Evolutionary conservation across 2,888 invertebrate species (phyloP), one percentile per base, ranked within the genome.

Genomic region (Gortyna flavago): DNA sequence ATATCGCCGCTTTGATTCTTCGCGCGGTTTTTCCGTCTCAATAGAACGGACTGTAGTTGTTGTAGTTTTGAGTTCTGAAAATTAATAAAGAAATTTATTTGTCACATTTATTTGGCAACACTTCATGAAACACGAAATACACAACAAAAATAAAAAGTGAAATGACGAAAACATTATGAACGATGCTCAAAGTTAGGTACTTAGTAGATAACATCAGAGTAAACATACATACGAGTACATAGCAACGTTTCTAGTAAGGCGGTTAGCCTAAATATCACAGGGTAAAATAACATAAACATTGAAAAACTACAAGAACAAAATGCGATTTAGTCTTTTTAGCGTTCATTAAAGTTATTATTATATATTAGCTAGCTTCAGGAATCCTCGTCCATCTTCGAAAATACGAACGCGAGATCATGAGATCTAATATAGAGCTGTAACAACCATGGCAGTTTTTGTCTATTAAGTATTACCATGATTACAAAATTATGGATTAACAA

Each of bases 61-160:
- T 59, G 73, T 25, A 0, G 73, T 35, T 74, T 48, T 35, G 16
- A 8, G 25, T 29, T 2, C 74, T 74, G 74, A 11, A 74, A 74
- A 44, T 41, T 13, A 1, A 41, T 32, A 41, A 41, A 54, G 18
- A 25, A 32, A 0, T 0, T 8, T 32, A 11, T n/a, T n/a, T n/a
- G n/a, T n/a, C n/a, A 68, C 9, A 54, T 54, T n/a, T 68, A 35
- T 68, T 68, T 35, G 9, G 25, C 6, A 13, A 35, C 16, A 67
- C 13, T 32, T 48, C 29, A 21, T 21, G 11, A 7, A 66, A 44
- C 11, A 29, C 13, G 6, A 44, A 21, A 25, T 25, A n/a, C 6
- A 7, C 29, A 48, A 21, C 13, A 29, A 13, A 29, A 41, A 41
- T 11, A 6, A 41, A 66, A 66, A 29, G 16, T 21, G 6, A 41